Evolutionary conservation across 2,113 vertebrate species (phyloP).

Genomic region (Lagopus muta): DNA sequence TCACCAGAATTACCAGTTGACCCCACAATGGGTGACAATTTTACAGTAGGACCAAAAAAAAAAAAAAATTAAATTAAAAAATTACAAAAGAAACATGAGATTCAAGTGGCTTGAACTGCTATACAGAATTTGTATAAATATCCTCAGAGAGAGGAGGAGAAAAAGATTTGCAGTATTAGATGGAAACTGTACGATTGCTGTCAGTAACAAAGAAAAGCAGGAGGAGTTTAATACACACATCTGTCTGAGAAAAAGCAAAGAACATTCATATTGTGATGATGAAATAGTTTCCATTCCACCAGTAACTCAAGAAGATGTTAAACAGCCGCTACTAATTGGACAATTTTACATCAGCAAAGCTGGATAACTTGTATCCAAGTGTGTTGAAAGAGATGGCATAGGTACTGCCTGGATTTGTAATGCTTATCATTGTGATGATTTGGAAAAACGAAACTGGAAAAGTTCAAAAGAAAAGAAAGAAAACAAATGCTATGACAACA

Average conservation of each 20-base stretch:
- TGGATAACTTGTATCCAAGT: not conserved
- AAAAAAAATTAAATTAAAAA: not conserved
- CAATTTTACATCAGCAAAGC: not conserved
- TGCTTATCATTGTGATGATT: not conserved
- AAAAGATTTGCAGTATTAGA: not conserved
- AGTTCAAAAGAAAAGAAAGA: not conserved
- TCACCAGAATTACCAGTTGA: not conserved
- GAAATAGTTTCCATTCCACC: slow-evolving; percentile 36
- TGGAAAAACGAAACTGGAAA: not conserved
- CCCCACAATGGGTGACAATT: not conserved
- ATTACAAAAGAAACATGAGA: not conserved
- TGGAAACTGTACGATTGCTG: not conserved
- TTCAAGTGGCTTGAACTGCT: not conserved
- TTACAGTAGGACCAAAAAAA: not conserved
- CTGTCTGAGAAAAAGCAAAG: slow-evolving; percentile 7
- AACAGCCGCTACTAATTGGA: slow-evolving; percentile 2
- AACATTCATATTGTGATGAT: not conserved
- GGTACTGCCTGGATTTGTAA: not conserved
- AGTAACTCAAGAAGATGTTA: not conserved
- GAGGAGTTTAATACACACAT: not conserved
- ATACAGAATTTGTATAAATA: not conserved
- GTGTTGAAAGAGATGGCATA: not conserved
- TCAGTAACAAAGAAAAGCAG: not conserved
- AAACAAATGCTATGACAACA: not conserved
- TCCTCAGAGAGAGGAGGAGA: not conserved